Percentiles rank a stretch among this genome's conserved stretches.
phyloP scores from a whole-genome alignment of 2,888 invertebrate species.

The Sinhomidia bicolor region DNA sequence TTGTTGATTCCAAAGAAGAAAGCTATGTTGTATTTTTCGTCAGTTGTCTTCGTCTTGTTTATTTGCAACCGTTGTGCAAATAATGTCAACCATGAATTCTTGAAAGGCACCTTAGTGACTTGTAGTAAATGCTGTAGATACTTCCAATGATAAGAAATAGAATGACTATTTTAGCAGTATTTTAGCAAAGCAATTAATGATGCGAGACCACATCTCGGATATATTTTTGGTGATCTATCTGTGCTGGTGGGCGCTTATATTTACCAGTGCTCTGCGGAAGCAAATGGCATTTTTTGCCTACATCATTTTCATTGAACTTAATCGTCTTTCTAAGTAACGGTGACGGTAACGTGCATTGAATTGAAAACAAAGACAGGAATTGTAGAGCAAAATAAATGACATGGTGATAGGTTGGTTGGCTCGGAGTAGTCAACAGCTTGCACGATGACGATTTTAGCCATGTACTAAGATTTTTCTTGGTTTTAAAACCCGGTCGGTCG shows the following conservation, averaged over 20 bases:
- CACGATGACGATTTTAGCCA: background rate
- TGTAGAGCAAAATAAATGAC: conserved; percentile 11
- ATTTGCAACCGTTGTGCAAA: background rate
- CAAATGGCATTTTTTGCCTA: background rate
- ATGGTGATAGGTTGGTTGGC: background rate
- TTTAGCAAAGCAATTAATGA: conserved; percentile 62
- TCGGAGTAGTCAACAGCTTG: conserved; percentile 1
- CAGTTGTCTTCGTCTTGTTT: background rate
- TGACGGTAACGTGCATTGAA: background rate
- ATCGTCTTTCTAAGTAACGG: conserved; percentile 9
- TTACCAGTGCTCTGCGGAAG: background rate
- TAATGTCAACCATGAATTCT: background rate
- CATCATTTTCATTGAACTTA: background rate
- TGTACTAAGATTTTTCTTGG: background rate
- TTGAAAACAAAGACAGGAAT: background rate
- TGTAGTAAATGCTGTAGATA: background rate
- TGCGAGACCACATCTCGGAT: conserved; percentile 64
- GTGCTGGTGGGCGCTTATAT: background rate
- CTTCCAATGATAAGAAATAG: background rate
- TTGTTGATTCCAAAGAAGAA: background rate
- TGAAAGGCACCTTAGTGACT: background rate
- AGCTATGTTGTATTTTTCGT: background rate
- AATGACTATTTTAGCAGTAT: conserved; percentile 16
- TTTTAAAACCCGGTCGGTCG: background rate
- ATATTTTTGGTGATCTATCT: background rate